Base-by-base conservation (phyloP, 2,797 vertebrate genomes). In the Pseudochirops corinnae region DNA sequence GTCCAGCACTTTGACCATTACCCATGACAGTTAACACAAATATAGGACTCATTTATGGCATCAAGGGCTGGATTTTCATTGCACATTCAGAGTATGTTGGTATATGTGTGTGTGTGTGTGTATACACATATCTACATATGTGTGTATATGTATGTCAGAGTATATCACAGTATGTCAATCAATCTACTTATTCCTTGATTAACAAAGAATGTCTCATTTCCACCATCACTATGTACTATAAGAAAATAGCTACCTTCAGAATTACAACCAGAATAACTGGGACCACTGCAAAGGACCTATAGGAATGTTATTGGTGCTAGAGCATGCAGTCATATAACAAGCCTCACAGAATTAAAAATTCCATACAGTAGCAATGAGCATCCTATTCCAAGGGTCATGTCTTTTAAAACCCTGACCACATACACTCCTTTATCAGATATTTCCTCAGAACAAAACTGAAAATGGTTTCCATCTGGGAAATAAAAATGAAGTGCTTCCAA, bases 401-500 rank as follows among this genome's bases (percentile, higher is more conserved):
- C n/a, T 74, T 53, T 26, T 56, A 90, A 94, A n/a, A 67, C 56
- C 31, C 13, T 6, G 91, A 95, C 53, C 74, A 0, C 0, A 90
- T n/a, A 93, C 55, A 62, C 90, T 53, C 33, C 50, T 56, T 50
- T n/a, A 52, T 91, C 50, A 92, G 92, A 57, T 96, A 55, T 95
- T 97, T 93, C 93, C 82, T 74, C 95, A 93, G 93, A 60, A 26
- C 94, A 92, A 95, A 94, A 93, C 56, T 55, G 90, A 93, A 94
- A n/a, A 60, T 7, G 50, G 56, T 52, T 74, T 94, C 56, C 87
- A 33, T 95, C 52, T 92, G 90, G 87, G 95, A 93, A 58, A 57
- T 60, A 92, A 94, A 67, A 91, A 91, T 56, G 96, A n/a, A 33
- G 46, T 39, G 12, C 55, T 92, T 92, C 60, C 55, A 95, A 46